These are phyloP conservation scores for Heterodera schachtii DNA, from an alignment of 1,140 invertebrate species.

Conservation along the genomic window DNA sequence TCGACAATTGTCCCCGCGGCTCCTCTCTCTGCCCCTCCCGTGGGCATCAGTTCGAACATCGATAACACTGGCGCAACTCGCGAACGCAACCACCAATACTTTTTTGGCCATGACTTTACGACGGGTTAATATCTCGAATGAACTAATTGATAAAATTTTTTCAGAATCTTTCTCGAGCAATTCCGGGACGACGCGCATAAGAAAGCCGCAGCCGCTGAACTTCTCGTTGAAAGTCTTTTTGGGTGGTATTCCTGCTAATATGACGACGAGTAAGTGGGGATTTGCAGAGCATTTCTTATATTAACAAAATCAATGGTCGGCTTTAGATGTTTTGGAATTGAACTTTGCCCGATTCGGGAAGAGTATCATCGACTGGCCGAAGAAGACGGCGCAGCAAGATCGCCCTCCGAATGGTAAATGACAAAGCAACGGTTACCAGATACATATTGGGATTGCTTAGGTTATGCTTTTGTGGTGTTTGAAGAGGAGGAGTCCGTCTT, in stretches of 20 bases:
- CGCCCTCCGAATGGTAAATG: slow-evolving; percentile 34
- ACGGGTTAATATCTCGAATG: no score
- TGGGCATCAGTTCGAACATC: not conserved
- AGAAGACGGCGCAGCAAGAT: slow-evolving; percentile 28
- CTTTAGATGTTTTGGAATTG: slow-evolving; percentile 29
- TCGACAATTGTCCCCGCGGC: no score
- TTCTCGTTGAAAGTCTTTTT: slow-evolving; percentile 36
- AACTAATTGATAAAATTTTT: no score
- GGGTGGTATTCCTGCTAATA: slow-evolving; percentile 25
- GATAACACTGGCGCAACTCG: not conserved
- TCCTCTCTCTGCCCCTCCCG: slow-evolving; percentile 24
- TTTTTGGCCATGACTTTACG: slow-evolving; percentile 22
- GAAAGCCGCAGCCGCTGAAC: not conserved
- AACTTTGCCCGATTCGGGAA: slow-evolving; percentile 35
- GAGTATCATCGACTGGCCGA: slow-evolving; percentile 37
- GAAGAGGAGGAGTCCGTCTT: slow-evolving; percentile 32
- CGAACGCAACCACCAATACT: slow-evolving; percentile 1
- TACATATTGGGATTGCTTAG: slow-evolving; percentile 18
- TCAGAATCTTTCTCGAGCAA: no score
- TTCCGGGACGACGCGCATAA: not conserved
- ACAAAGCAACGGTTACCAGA: not conserved
- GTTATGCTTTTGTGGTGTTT: slow-evolving; percentile 38
- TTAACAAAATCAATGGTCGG: not conserved
- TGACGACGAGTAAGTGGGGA: slow-evolving; percentile 17
- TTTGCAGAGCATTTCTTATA: not conserved